Evolutionary conservation across 92 coral and sea anemone species (phyloP).

Genomic region (Umimayanthus chanpuru): DNA sequence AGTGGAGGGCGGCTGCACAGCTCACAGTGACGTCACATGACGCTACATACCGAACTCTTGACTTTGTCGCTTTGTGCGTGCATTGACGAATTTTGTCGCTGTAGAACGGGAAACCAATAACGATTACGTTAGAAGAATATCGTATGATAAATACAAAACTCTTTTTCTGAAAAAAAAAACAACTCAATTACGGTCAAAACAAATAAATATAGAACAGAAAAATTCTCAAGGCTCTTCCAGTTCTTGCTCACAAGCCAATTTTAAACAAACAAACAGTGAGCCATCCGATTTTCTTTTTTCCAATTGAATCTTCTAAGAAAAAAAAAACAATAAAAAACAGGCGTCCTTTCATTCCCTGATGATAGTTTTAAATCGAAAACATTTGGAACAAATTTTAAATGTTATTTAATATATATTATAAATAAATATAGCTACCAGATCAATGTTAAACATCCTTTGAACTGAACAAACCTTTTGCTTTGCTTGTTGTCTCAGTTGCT

Average conservation of each 20-base stretch:
- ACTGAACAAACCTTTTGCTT: constrained; percentile 81
- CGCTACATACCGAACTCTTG: constrained; percentile 77
- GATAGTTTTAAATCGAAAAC: no score
- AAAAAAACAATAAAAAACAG: no score
- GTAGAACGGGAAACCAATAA: constrained; percentile 9
- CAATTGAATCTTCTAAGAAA: no score
- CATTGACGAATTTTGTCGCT: constrained; percentile 77
- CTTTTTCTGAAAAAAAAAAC: background rate
- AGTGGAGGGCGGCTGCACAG: background rate
- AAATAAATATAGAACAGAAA: no score
- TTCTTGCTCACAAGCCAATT: no score
- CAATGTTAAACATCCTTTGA: background rate
- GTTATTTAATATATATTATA: no score
- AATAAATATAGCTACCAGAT: background rate
- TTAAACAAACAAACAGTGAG: no score
- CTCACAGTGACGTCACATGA: constrained; percentile 53
- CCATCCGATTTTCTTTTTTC: no score
- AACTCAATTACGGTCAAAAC: background rate
- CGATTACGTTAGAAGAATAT: background rate
- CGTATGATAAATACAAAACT: background rate
- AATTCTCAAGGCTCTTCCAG: no score
- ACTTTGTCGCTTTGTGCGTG: constrained; percentile 52
- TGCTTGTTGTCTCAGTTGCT: constrained; percentile 96
- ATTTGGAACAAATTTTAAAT: no score
- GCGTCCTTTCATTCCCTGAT: no score